These are phyloP conservation scores for Mylabris sibirica DNA, from an alignment of 2,888 invertebrate genomes.

Conservation along the genomic window DNA sequence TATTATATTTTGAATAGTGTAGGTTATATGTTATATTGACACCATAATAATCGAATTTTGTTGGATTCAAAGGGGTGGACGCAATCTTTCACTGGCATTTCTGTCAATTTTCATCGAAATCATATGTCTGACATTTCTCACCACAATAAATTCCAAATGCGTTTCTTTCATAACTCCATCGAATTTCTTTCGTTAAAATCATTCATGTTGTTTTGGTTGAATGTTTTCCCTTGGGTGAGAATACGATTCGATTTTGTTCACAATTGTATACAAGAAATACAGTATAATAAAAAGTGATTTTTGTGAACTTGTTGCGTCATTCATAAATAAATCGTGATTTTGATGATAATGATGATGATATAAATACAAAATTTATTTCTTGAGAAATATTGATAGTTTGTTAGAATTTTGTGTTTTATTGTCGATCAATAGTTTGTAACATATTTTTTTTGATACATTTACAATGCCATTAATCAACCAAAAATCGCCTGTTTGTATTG, in stretches of 20 bases:
- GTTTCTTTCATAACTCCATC: constrained; percentile 28
- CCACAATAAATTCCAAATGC: constrained; percentile 33
- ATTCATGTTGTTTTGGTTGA: constrained; percentile 23
- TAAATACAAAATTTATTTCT: no score
- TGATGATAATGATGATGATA: no score
- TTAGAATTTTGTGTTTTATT: neutral
- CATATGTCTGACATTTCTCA: constrained; percentile 30
- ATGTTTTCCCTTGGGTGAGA: neutral
- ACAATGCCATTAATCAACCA: neutral
- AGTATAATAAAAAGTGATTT: constrained; percentile 13
- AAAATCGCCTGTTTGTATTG: neutral
- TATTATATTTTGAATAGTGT: constrained; percentile 31
- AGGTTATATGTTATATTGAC: constrained; percentile 31
- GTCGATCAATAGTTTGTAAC: neutral
- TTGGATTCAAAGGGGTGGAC: constrained; percentile 16
- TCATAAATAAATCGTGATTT: neutral
- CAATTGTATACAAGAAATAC: constrained; percentile 6
- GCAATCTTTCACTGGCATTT: constrained; percentile 27
- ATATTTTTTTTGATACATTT: neutral
- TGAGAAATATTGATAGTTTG: no score
- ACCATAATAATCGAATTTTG: constrained; percentile 25
- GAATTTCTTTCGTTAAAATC: constrained; percentile 17
- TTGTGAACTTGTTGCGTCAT: constrained; percentile 16
- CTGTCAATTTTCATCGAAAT: constrained; percentile 32
- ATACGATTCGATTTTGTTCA: constrained; percentile 8